Percentiles rank a stretch among this genome's conserved stretches.
Evolutionary conservation across 37 sponge, comb jelly and placozoan genomes (phyloP).

Genomic region (Haliclona indistincta): DNA sequence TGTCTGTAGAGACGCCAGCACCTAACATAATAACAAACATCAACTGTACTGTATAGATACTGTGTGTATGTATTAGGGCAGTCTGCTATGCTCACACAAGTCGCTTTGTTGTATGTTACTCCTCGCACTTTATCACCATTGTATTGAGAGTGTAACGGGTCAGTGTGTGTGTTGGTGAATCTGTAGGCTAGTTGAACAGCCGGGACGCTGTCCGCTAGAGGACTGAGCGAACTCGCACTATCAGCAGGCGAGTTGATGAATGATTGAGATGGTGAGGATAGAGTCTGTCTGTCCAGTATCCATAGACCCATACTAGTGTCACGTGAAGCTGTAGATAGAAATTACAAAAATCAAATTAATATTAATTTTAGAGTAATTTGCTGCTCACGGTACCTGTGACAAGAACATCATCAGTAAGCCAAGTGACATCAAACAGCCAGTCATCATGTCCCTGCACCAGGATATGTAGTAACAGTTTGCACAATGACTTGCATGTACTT

Average conservation of each 20-base stretch:
- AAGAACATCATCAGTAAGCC: conserved; percentile 68
- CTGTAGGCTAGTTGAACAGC: conserved; percentile 31
- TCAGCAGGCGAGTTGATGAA: too few relatives aligned
- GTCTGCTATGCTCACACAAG: conserved; percentile 21
- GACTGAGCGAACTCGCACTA: too few relatives aligned
- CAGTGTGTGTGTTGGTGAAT: conserved; percentile 38
- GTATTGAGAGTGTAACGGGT: background rate
- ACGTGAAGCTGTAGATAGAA: conserved; percentile 49
- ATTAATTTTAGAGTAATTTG: background rate
- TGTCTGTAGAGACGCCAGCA: conserved; percentile 62
- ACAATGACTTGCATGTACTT: too few relatives aligned
- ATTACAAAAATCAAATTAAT: background rate
- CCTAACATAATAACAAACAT: conserved; percentile 7
- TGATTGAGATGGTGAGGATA: too few relatives aligned
- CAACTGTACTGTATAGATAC: background rate
- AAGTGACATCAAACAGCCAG: conserved; percentile 86
- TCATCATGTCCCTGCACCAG: conserved; percentile 71
- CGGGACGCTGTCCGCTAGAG: conserved; percentile 59
- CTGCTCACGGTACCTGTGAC: conserved; percentile 62
- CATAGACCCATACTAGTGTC: conserved; percentile 82
- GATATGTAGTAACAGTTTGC: too few relatives aligned
- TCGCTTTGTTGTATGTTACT: conserved; percentile 36
- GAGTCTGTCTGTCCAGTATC: too few relatives aligned
- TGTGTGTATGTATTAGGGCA: background rate
- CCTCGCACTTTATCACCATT: conserved; percentile 51